Conservation (phyloP, 2,113 vertebrate genomes). For the Octodon degus region DNA sequence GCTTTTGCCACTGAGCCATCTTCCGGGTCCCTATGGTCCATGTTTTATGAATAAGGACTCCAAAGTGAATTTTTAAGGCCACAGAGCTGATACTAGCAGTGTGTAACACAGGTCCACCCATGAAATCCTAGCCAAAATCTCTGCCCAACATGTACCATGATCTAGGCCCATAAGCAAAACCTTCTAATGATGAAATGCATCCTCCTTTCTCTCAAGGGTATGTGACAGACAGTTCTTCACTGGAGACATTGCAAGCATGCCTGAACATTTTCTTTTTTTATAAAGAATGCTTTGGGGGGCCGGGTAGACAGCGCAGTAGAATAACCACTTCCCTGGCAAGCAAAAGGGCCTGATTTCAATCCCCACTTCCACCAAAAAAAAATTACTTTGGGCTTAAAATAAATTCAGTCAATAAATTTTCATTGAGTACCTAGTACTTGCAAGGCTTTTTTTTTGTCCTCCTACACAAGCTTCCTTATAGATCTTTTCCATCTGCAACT, state of each 20-base stretch:
- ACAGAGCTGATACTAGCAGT: not conserved
- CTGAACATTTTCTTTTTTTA: not conserved
- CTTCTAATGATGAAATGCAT: not conserved
- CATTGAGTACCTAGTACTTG: not conserved
- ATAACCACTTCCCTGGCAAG: too few species aligned
- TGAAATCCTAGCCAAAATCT: not conserved
- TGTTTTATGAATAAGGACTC: constrained; percentile 51
- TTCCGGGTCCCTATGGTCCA: not conserved
- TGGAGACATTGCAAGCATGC: constrained; percentile 18
- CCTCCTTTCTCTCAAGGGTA: not conserved
- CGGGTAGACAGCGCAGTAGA: too few species aligned
- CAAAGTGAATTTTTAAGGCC: constrained; percentile 30
- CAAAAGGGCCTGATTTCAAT: too few species aligned
- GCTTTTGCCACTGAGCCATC: too few species aligned
- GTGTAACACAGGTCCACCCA: not conserved
- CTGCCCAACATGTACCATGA: not conserved
- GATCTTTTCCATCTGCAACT: constrained; percentile 42
- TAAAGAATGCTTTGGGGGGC: too few species aligned
- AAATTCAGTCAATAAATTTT: constrained; percentile 17
- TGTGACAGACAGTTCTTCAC: constrained; percentile 27
- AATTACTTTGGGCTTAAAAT: not conserved
- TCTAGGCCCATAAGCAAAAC: not conserved
- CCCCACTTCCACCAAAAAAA: too few species aligned
- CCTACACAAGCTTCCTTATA: constrained; percentile 31
- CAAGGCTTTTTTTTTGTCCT: not conserved